These are phyloP conservation scores for Polietes domitor DNA, from an alignment of 2,888 invertebrate species.

Conservation along the genomic window DNA sequence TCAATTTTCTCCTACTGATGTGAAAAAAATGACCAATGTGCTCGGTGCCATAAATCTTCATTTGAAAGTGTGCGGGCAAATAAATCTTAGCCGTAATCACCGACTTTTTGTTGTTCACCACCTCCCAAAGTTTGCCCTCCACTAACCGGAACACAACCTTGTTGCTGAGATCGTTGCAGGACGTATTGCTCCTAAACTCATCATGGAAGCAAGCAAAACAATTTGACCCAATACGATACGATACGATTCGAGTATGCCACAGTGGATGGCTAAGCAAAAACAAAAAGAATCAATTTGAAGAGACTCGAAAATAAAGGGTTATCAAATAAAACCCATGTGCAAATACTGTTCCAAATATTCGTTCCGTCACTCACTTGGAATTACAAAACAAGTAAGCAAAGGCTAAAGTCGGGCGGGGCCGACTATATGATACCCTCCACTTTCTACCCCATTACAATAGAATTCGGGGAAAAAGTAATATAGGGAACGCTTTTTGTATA, in stretches of 20 bases:
- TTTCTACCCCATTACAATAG: too few species aligned
- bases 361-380: too few species aligned
- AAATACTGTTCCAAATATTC: too few species aligned
- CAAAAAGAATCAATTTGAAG: constrained; percentile 54
- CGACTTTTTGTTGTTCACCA: constrained; percentile 46
- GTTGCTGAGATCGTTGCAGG: constrained; percentile 39
- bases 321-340: too few species aligned
- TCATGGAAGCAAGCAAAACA: constrained; percentile 1
- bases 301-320: not conserved
- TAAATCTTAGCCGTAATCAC: constrained; percentile 63
- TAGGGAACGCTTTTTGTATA: too few species aligned
- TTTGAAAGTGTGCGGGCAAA: constrained; percentile 56
- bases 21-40: constrained; percentile 62
- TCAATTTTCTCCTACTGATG: constrained; percentile 50
- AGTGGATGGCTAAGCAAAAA: not conserved
- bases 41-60: constrained; percentile 61
- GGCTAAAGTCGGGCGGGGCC: too few species aligned
- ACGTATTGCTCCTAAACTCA: constrained; percentile 35
- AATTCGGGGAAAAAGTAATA: too few species aligned
- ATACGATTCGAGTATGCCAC: not conserved
- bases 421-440: too few species aligned
- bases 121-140: not conserved
- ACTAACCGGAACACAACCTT: constrained; percentile 41
- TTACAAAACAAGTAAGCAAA: too few species aligned
- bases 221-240: constrained; percentile 12